Conservation (phyloP, 2,888 invertebrate genomes). For the Cantharis lateralis region DNA sequence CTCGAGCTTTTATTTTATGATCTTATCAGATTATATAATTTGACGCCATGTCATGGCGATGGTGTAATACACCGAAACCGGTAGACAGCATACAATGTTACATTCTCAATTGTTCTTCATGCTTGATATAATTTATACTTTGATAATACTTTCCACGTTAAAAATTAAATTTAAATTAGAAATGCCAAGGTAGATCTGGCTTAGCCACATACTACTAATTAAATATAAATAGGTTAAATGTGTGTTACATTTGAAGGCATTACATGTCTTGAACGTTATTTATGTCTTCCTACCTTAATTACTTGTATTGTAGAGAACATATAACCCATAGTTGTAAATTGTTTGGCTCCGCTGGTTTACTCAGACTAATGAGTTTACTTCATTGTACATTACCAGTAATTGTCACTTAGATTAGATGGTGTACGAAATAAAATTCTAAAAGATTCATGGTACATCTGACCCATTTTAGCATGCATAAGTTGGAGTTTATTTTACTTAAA, state of each 20-base stretch:
- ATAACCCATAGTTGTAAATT: constrained; percentile 28
- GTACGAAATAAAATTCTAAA: constrained; percentile 20
- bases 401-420: constrained; percentile 34
- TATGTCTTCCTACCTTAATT: constrained; percentile 29
- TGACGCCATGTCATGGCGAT: too few species aligned
- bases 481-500: background rate
- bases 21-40: too few species aligned
- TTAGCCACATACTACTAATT: constrained; percentile 21
- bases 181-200: constrained; percentile 1
- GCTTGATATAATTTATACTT: background rate
- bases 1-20: too few species aligned
- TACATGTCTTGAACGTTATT: constrained; percentile 22
- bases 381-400: constrained; percentile 33
- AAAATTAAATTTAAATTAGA: background rate
- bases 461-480: too few species aligned
- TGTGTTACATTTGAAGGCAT: constrained; percentile 17
- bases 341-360: constrained; percentile 27
- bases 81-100: too few species aligned
- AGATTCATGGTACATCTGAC: background rate
- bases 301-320: constrained; percentile 24
- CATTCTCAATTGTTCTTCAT: too few species aligned
- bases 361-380: constrained; percentile 32
- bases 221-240: constrained; percentile 22
- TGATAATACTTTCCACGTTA: background rate
- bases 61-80: too few species aligned